A percentile compares a stretch with the other conserved stretches of the same genome.
Conservation (phyloP, 1,140 invertebrate species). For the Chionoecetes opilio region DNA sequence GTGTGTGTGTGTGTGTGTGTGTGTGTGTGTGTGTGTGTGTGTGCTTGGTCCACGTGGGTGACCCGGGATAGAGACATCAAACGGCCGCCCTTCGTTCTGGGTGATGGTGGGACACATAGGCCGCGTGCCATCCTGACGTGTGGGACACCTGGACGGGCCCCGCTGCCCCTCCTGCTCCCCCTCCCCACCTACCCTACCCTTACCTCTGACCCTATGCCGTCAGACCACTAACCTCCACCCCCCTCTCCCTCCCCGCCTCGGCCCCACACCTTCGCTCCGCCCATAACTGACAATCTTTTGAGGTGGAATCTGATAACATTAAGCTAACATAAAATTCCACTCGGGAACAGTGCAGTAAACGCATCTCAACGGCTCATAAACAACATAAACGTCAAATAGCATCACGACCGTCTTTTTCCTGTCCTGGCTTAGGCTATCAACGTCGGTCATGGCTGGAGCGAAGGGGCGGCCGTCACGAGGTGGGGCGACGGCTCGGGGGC, state of each 20-base stretch:
- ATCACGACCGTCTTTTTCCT: slow-evolving; percentile 77
- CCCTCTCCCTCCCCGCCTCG: neutral
- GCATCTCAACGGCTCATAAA: slow-evolving; percentile 73
- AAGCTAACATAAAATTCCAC: slow-evolving; percentile 78
- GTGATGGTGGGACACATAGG: slow-evolving; percentile 42
- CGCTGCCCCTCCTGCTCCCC: neutral
- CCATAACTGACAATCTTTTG: slow-evolving; percentile 78
- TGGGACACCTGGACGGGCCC: slow-evolving; percentile 68
- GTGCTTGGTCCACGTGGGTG: neutral
- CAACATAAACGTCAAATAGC: slow-evolving; percentile 76
- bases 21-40: too few relatives aligned
- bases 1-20: too few relatives aligned
- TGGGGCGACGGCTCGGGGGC: neutral
- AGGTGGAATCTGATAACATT: slow-evolving; percentile 79
- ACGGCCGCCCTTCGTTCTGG: slow-evolving; percentile 54
- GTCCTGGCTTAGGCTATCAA: slow-evolving; percentile 66
- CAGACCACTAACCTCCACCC: neutral
- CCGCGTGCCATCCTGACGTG: slow-evolving; percentile 67
- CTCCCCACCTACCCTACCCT: neutral
- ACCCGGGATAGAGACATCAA: slow-evolving; percentile 64
- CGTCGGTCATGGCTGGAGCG: slow-evolving; percentile 68
- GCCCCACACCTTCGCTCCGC: slow-evolving; percentile 22
- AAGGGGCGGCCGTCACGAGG: slow-evolving; percentile 41
- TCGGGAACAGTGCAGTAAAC: slow-evolving; percentile 78
- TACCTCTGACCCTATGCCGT: neutral